These are phyloP conservation scores for Plebejus anna DNA, from an alignment of 2,888 invertebrate genomes.

Conservation along the genomic window DNA sequence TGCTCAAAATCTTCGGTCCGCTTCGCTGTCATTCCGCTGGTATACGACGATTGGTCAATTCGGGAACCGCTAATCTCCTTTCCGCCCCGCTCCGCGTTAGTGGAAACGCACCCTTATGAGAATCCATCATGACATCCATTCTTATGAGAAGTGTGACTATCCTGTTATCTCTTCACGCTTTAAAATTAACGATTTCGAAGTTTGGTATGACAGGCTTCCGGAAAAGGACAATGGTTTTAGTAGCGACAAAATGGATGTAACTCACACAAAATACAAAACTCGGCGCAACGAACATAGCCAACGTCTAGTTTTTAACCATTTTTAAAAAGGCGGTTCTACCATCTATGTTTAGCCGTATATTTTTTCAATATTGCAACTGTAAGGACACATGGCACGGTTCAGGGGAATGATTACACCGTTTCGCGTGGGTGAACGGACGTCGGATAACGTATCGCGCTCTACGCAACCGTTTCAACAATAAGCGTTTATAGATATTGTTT, in stretches of 20 bases:
- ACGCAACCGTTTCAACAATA: conserved; percentile 39
- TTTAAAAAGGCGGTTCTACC: not conserved
- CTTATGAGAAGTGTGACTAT: too few species aligned
- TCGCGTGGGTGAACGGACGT: conserved; percentile 56
- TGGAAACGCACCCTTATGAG: too few species aligned
- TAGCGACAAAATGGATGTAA: not conserved
- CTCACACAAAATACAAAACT: too few species aligned
- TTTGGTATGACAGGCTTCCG: not conserved
- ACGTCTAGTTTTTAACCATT: not conserved
- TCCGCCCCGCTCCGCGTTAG: too few species aligned
- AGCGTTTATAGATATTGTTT: not conserved
- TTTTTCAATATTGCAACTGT: not conserved
- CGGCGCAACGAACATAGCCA: not conserved
- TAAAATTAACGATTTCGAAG: too few species aligned
- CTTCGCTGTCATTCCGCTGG: too few species aligned
- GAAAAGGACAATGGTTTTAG: not conserved
- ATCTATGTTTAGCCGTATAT: not conserved
- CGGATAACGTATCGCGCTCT: conserved; percentile 38
- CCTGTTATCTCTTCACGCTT: too few species aligned
- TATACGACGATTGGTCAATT: too few species aligned
- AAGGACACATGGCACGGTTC: not conserved
- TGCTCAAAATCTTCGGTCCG: too few species aligned
- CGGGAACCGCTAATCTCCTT: too few species aligned
- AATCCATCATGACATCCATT: not conserved
- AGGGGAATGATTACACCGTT: conserved; percentile 30